Conservation (phyloP, 2,888 invertebrate genomes). For the Agapetus fuscipes region DNA sequence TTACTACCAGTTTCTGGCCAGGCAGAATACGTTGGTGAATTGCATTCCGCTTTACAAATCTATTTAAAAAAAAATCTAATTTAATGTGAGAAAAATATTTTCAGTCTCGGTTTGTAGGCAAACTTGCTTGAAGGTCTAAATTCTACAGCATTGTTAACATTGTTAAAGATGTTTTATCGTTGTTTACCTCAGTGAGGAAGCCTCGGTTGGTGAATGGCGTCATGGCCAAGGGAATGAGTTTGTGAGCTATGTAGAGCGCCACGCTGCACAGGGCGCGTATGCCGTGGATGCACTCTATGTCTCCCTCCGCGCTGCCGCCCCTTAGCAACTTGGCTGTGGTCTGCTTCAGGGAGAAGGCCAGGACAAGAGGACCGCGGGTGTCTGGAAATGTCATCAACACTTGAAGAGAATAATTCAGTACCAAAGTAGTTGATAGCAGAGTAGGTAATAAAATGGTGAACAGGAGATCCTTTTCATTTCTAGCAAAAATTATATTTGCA, state of each 20-base stretch:
- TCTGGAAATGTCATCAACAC: constrained; percentile 7
- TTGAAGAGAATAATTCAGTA: constrained; percentile 2
- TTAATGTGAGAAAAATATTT: no score
- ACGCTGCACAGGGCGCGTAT: constrained; percentile 56
- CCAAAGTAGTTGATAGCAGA: no score
- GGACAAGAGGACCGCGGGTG: constrained; percentile 7
- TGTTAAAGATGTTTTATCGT: no score
- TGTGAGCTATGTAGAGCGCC: constrained; percentile 54
- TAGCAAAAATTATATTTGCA: no score
- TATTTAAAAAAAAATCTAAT: no score
- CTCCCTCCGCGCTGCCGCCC: constrained; percentile 38
- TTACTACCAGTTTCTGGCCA: no score
- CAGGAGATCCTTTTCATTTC: background rate
- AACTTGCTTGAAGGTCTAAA: no score
- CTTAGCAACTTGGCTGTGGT: constrained; percentile 48
- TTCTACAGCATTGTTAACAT: no score
- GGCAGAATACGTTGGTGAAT: no score
- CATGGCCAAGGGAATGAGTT: constrained; percentile 52
- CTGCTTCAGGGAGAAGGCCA: constrained; percentile 56
- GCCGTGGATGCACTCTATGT: constrained; percentile 62
- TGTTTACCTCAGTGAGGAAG: constrained; percentile 48
- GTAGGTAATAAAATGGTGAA: no score
- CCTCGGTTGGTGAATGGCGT: constrained; percentile 55
- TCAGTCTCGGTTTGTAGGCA: no score
- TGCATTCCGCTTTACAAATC: no score